phyloP scores from a whole-genome alignment of 2,113 vertebrate species.

The Pluvianellus socialis region DNA sequence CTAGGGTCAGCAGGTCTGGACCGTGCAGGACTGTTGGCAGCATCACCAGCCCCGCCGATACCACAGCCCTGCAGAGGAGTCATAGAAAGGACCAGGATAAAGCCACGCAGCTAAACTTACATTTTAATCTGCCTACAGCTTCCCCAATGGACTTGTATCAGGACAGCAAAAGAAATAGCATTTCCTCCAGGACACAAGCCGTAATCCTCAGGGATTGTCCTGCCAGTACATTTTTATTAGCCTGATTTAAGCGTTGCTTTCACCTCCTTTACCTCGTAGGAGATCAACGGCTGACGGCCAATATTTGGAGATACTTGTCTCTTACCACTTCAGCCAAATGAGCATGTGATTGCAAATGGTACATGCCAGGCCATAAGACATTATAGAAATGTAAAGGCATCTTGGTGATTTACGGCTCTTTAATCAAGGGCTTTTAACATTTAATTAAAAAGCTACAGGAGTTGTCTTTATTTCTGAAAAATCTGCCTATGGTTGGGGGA shows the following conservation, averaged over 20 bases:
- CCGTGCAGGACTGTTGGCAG: background rate
- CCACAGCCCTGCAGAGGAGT: background rate
- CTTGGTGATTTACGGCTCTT: slow-evolving; percentile 59
- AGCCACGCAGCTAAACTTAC: background rate
- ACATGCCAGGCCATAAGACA: background rate
- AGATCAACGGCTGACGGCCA: background rate
- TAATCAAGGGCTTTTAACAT: slow-evolving; percentile 69
- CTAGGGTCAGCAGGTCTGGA: background rate
- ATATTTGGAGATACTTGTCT: background rate
- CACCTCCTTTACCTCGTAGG: background rate
- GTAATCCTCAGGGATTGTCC: background rate
- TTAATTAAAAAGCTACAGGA: slow-evolving; percentile 72
- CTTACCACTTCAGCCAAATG: background rate
- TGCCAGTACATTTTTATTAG: background rate
- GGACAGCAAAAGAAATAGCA: background rate
- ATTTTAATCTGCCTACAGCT: background rate
- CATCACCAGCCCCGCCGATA: background rate
- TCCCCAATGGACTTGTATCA: background rate
- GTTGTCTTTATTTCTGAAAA: slow-evolving; percentile 71
- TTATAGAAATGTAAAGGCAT: slow-evolving; percentile 49
- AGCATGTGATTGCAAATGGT: background rate
- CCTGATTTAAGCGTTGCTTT: background rate
- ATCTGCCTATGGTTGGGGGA: slow-evolving; percentile 41
- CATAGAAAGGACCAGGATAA: background rate
- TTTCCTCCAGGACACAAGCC: background rate